A percentile compares a stretch with the other conserved stretches of the same genome.
Evolutionary conservation across 1,140 invertebrate genomes (phyloP).

Genomic region (Philaenus spumarius): DNA sequence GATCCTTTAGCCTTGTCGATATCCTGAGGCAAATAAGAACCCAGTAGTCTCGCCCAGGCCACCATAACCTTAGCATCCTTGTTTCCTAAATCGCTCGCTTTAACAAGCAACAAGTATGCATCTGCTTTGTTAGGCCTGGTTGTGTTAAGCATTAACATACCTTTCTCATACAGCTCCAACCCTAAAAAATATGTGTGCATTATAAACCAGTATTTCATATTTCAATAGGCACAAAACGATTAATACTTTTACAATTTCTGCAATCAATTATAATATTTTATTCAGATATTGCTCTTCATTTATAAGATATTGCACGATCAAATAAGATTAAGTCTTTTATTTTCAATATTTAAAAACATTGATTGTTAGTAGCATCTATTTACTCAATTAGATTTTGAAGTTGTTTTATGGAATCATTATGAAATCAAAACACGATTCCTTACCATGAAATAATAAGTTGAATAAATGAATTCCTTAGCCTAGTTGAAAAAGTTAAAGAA

Average conservation of each 20-base stretch:
- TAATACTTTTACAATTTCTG: neutral
- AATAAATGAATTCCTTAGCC: too few relatives aligned
- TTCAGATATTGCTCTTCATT: too few relatives aligned
- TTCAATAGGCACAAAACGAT: neutral
- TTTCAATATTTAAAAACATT: neutral
- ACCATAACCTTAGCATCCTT: slow-evolving; percentile 69
- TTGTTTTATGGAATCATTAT: too few relatives aligned
- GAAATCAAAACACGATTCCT: too few relatives aligned
- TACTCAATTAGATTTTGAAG: too few relatives aligned
- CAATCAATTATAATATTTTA: neutral
- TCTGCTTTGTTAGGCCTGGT: slow-evolving; percentile 55
- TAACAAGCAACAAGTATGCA: slow-evolving; percentile 58
- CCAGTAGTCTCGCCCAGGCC: slow-evolving; percentile 82
- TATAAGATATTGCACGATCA: neutral
- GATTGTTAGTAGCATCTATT: slow-evolving; percentile 31
- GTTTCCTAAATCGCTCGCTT: slow-evolving; percentile 74
- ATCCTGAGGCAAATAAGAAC: slow-evolving; percentile 64
- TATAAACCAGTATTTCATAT: neutral
- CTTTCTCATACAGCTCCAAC: slow-evolving; percentile 58
- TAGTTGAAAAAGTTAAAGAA: too few relatives aligned
- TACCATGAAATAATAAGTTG: too few relatives aligned
- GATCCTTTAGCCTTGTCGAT: slow-evolving; percentile 64
- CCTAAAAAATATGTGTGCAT: slow-evolving; percentile 44
- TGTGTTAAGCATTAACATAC: slow-evolving; percentile 55
- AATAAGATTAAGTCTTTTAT: neutral